Percentiles rank a stretch among this genome's conserved stretches.
Evolutionary conservation across 2,113 vertebrate species (phyloP).

Genomic region (Erythrocercus mccallii): DNA sequence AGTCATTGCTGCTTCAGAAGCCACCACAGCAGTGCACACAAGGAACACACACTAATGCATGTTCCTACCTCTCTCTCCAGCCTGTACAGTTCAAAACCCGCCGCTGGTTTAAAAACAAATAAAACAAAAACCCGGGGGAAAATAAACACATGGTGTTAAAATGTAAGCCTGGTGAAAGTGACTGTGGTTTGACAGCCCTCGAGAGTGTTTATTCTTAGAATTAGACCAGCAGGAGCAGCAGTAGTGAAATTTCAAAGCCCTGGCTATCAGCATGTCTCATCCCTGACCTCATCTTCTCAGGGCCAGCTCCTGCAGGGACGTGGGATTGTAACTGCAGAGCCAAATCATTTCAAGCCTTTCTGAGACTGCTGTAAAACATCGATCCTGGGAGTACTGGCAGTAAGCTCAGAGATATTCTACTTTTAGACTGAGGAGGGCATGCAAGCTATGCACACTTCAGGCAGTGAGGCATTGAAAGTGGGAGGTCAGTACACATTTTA

Average conservation of each 20-base stretch:
- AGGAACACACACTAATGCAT: neutral
- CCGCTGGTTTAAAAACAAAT: conserved; percentile 5
- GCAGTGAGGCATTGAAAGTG: neutral
- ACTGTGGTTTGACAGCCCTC: neutral
- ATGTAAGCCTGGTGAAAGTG: neutral
- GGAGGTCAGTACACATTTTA: neutral
- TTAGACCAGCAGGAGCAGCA: neutral
- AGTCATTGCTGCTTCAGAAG: neutral
- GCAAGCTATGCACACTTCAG: neutral
- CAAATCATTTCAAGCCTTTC: neutral
- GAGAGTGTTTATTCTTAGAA: neutral
- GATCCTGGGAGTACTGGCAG: neutral
- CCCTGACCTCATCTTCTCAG: neutral
- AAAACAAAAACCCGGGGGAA: neutral
- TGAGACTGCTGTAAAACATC: neutral
- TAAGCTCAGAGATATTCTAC: neutral
- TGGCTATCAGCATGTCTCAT: neutral
- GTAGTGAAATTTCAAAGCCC: neutral
- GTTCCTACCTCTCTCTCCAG: neutral
- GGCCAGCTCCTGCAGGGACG: neutral
- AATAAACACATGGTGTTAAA: neutral
- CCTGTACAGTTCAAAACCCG: neutral
- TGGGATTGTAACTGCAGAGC: neutral
- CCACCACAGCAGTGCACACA: too few species aligned
- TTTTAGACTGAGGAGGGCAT: neutral